Conservation (phyloP, 2,113 vertebrate genomes). For the Zosterops lateralis region DNA sequence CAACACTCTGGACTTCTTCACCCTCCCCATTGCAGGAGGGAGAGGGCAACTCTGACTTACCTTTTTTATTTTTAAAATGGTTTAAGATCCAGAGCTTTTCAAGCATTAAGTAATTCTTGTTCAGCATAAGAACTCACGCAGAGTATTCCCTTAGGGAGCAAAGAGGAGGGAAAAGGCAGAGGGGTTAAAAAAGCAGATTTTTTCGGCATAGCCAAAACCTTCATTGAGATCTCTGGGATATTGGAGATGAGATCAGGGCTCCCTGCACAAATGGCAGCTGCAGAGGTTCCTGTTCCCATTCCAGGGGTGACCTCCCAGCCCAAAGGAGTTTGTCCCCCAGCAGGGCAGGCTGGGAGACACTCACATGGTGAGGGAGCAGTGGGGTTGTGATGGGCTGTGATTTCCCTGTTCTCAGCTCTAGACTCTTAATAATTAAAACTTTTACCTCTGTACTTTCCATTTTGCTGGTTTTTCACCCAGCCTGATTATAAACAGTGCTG, state of each 20-base stretch:
- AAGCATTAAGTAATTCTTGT: neutral
- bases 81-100: neutral
- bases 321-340: neutral
- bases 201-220: neutral
- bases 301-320: neutral
- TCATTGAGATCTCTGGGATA: neutral
- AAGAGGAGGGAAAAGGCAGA: neutral
- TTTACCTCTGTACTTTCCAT: slow-evolving; percentile 9
- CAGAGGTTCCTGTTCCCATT: neutral
- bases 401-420: neutral
- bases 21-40: neutral
- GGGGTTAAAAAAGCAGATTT: neutral
- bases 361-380: neutral
- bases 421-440: slow-evolving; percentile 28
- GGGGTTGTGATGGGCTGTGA: neutral
- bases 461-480: neutral
- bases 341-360: neutral
- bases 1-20: neutral
- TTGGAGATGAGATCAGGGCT: neutral
- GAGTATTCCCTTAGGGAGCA: neutral
- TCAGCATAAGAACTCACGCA: neutral
- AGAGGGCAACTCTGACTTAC: neutral
- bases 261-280: neutral
- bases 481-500: neutral
- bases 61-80: neutral